phyloP scores from a whole-genome alignment of 2,797 vertebrate genomes.

The Propithecus deckenii region DNA sequence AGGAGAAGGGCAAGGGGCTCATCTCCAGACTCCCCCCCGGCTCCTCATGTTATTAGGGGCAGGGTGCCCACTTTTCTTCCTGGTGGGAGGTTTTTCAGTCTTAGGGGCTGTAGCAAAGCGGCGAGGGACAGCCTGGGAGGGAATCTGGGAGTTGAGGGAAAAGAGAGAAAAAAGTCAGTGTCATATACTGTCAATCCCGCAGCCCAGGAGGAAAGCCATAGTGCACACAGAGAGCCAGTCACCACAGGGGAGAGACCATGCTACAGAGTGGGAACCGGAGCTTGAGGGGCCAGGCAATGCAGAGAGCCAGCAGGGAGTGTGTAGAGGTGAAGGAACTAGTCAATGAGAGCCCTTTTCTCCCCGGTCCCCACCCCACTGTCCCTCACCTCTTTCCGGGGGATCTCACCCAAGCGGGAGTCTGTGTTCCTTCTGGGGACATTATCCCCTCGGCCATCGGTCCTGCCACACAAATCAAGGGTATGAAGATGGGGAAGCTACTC shows the following conservation, averaged over 20 bases:
- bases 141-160: not conserved
- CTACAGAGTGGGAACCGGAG: not conserved
- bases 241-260: not conserved
- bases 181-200: no score
- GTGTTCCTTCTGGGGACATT: slow-evolving; percentile 58
- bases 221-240: not conserved
- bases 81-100: slow-evolving; percentile 61
- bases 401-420: slow-evolving; percentile 70
- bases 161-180: not conserved
- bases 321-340: not conserved
- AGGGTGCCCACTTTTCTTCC: slow-evolving; percentile 70
- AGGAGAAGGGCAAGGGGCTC: not conserved
- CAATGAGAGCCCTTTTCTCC: not conserved
- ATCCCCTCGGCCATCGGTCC: slow-evolving; percentile 49
- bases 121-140: slow-evolving; percentile 66
- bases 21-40: slow-evolving; percentile 76
- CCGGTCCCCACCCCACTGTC: not conserved
- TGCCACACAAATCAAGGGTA: not conserved
- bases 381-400: slow-evolving; percentile 78
- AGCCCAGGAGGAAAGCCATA: not conserved
- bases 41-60: slow-evolving; percentile 62
- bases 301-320: not conserved
- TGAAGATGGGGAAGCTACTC: not conserved
- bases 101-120: slow-evolving; percentile 64
- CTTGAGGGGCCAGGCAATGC: not conserved